Evolutionary conservation across 2,113 vertebrate genomes (phyloP).

Genomic region (Dendropsophus ebraccatus): DNA sequence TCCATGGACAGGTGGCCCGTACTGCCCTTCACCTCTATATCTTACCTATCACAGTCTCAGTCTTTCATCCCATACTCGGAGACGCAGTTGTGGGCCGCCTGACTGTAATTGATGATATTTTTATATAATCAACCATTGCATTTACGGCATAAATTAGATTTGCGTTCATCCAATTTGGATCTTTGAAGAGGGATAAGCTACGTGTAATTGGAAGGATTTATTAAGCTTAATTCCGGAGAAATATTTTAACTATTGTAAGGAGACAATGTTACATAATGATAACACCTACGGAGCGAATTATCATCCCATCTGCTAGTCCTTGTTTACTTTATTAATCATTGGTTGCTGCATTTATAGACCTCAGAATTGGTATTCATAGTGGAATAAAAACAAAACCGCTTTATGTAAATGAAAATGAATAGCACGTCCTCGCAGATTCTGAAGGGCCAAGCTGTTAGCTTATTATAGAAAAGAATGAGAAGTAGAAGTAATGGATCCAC

Average conservation of each 20-base stretch:
- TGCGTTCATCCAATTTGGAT: conserved; percentile 14
- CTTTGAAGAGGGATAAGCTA: conserved; percentile 33
- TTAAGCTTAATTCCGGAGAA: conserved; percentile 46
- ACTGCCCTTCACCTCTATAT: too few species aligned
- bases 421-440: conserved; percentile 29
- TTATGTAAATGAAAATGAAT: conserved; percentile 34
- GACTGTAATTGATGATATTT: conserved; percentile 2
- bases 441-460: conserved; percentile 39
- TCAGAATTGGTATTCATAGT: conserved; percentile 23
- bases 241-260: conserved; percentile 45
- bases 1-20: too few species aligned
- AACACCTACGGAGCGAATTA: conserved; percentile 58
- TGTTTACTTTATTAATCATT: conserved; percentile 53
- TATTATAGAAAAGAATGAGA: conserved; percentile 5
- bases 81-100: not conserved
- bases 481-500: not conserved
- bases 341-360: conserved; percentile 27
- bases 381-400: conserved; percentile 4
- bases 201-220: conserved; percentile 54
- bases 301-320: conserved; percentile 53
- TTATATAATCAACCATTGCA: conserved; percentile 29
- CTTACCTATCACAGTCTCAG: not conserved
- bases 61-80: not conserved
- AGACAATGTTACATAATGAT: conserved; percentile 56
- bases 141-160: conserved; percentile 21